phyloP scores from a whole-genome alignment of 2,888 invertebrate genomes.

The Hoplodrina ambigua region DNA sequence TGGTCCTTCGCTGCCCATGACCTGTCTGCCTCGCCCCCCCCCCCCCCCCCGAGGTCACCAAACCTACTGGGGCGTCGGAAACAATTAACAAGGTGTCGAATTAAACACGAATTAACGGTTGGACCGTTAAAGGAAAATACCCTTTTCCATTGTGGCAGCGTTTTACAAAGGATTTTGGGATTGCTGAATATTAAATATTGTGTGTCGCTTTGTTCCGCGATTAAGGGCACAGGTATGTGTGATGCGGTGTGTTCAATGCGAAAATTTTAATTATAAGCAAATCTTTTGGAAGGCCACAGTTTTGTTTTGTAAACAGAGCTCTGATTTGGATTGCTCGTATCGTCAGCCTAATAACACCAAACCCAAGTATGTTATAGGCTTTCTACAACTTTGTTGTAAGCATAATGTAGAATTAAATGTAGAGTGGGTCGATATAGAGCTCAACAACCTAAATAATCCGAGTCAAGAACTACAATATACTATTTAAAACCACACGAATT shows the following conservation, averaged over 20 bases:
- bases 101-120: conserved; percentile 90
- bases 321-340: conserved; percentile 42
- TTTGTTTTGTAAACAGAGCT: conserved; percentile 56
- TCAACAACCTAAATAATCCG: background rate
- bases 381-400: background rate
- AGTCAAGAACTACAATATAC: background rate
- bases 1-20: conserved; percentile 80
- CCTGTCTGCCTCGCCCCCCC: too few relatives aligned
- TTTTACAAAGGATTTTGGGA: conserved; percentile 89
- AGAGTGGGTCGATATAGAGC: too few relatives aligned
- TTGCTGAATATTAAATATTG: conserved; percentile 89
- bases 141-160: conserved; percentile 88
- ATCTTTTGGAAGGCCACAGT: conserved; percentile 59
- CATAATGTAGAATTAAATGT: background rate
- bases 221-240: conserved; percentile 80
- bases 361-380: background rate
- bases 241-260: conserved; percentile 71
- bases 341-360: conserved; percentile 11
- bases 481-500: background rate
- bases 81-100: conserved; percentile 91
- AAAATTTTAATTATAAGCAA: conserved; percentile 76
- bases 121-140: conserved; percentile 88
- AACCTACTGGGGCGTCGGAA: conserved; percentile 88
- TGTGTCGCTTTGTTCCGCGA: conserved; percentile 87
- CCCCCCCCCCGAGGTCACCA: conserved; percentile 87